A percentile compares a stretch with the other conserved stretches of the same genome.
Conservation (phyloP, 2,113 vertebrate species). For the Jacana jacana region DNA sequence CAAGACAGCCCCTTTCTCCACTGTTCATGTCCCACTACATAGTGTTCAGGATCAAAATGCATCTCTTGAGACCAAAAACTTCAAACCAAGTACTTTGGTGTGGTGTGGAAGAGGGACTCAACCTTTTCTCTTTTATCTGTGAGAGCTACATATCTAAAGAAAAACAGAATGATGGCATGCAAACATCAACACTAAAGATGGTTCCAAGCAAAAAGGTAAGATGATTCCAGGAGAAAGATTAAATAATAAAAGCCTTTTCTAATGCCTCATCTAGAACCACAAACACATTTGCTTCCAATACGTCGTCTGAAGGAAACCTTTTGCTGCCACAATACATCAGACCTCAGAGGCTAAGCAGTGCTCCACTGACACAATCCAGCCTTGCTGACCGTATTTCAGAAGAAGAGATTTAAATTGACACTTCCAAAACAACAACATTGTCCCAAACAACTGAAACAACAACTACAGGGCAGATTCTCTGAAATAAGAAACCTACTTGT, state of each 20-base stretch:
- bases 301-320: neutral
- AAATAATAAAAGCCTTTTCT: neutral
- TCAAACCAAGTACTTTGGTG: neutral
- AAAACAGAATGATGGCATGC: accelerated
- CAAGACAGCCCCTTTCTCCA: neutral
- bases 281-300: neutral
- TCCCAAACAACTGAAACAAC: neutral
- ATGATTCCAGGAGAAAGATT: neutral
- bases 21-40: neutral
- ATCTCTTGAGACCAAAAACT: neutral
- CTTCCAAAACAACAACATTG: neutral
- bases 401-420: neutral
- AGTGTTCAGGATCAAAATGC: neutral
- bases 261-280: accelerated
- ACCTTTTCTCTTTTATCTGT: neutral
- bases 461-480: neutral
- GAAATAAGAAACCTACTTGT: neutral
- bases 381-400: neutral
- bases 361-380: neutral
- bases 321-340: neutral
- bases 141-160: neutral
- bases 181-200: neutral
- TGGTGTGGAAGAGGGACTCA: neutral
- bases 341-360: neutral
- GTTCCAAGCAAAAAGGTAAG: neutral